phyloP scores from a whole-genome alignment of 2,797 vertebrate species.

The Chiroxiphia lanceolata region DNA sequence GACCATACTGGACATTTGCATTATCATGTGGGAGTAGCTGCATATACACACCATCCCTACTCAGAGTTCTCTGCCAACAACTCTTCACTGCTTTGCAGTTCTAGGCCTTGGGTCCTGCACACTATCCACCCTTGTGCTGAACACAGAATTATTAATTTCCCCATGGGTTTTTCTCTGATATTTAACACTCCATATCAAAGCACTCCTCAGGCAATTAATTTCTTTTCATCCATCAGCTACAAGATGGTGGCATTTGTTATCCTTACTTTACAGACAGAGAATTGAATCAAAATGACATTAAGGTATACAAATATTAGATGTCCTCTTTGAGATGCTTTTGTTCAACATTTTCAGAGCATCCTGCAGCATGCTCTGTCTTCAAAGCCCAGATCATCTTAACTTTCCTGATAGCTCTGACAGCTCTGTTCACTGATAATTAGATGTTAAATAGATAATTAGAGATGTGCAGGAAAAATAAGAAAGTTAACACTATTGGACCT shows the following conservation, averaged over 20 bases:
- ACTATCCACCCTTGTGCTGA: not conserved
- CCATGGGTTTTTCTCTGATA: not conserved
- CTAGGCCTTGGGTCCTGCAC: not conserved
- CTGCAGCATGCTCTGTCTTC: not conserved
- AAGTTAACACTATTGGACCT: not conserved
- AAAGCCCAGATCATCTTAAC: not conserved
- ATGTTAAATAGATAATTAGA: not conserved
- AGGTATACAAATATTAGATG: not conserved
- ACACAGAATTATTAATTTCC: not conserved
- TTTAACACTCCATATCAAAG: not conserved
- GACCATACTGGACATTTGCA: not conserved
- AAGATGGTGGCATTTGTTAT: not conserved
- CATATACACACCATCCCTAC: not conserved
- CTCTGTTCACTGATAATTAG: not conserved
- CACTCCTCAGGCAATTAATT: not conserved
- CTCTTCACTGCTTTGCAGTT: not conserved
- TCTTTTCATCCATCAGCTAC: not conserved
- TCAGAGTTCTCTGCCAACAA: not conserved
- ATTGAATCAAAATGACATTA: not conserved
- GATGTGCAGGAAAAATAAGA: not conserved
- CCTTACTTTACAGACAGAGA: not conserved
- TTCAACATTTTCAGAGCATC: not conserved
- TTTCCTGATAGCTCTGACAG: not conserved
- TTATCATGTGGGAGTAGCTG: not conserved
- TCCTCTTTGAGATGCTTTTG: not conserved